These are phyloP conservation scores for Noctua janthina DNA, from an alignment of 2,888 invertebrate genomes.

Conservation along the genomic window DNA sequence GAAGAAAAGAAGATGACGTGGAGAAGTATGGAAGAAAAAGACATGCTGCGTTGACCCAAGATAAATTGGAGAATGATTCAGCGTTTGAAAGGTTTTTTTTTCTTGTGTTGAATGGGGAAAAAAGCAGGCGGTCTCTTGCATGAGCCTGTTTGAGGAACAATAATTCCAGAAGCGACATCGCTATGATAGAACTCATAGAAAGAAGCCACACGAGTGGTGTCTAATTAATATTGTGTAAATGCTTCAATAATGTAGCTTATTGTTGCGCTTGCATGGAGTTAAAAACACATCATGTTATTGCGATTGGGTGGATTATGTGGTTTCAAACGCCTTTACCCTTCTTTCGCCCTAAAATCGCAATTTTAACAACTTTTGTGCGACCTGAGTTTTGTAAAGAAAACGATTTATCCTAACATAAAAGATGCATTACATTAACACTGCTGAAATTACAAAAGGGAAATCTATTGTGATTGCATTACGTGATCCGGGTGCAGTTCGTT, in stretches of 20 bases:
- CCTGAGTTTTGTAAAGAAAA: not conserved
- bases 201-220: not conserved
- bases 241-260: too few species aligned
- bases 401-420: not conserved
- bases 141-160: not conserved
- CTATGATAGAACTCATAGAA: too few species aligned
- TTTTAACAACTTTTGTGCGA: not conserved
- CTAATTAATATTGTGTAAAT: not conserved
- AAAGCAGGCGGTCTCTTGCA: not conserved
- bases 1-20: too few species aligned
- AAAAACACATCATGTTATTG: not conserved
- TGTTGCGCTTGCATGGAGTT: not conserved
- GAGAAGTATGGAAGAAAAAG: too few species aligned
- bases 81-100: not conserved
- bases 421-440: not conserved
- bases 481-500: constrained; percentile 24
- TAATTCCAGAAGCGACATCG: too few species aligned
- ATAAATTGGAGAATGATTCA: not conserved
- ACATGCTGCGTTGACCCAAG: too few species aligned
- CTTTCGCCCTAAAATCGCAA: too few species aligned
- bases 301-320: not conserved
- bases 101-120: not conserved
- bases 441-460: not conserved
- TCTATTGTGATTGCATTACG: constrained; percentile 41
- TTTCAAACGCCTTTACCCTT: too few species aligned